phyloP scores from a whole-genome alignment of 2,797 vertebrate genomes.

The Argya squamiceps region DNA sequence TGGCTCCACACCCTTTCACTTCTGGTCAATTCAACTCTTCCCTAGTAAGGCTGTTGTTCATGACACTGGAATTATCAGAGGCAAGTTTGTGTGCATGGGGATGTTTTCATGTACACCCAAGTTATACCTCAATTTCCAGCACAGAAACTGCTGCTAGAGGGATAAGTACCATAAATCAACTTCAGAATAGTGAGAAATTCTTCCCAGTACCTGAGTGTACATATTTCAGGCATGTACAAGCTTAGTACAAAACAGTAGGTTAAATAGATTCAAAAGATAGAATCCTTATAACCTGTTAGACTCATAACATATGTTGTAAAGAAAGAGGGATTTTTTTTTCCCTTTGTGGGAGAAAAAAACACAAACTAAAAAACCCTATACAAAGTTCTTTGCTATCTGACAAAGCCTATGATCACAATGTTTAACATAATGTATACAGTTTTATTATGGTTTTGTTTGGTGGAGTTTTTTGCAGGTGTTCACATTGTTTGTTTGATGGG shows the following conservation, averaged over 20 bases:
- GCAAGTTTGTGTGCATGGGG: not conserved
- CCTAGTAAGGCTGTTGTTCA: not conserved
- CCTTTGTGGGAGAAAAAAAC: fast-evolving
- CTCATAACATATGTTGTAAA: not conserved
- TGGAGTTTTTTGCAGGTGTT: fast-evolving
- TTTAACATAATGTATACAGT: fast-evolving
- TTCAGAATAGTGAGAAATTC: not conserved
- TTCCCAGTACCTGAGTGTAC: not conserved
- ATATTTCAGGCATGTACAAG: not conserved
- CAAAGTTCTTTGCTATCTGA: not conserved
- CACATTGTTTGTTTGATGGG: not conserved
- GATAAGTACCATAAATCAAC: not conserved
- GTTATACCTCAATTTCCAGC: not conserved
- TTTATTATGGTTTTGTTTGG: not conserved
- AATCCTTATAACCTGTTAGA: not conserved
- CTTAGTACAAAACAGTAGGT: not conserved
- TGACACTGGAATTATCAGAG: not conserved
- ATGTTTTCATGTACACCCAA: not conserved
- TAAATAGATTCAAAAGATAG: not conserved
- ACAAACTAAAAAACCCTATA: not conserved
- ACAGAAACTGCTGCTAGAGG: not conserved
- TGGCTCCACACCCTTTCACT: fast-evolving
- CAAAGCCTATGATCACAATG: fast-evolving
- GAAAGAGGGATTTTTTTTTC: not conserved
- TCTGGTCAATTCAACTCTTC: not conserved